Evolutionary conservation across 2,113 vertebrate genomes (phyloP), one percentile per base, ranked within the genome.

Genomic region (Peucedramus taeniatus): DNA sequence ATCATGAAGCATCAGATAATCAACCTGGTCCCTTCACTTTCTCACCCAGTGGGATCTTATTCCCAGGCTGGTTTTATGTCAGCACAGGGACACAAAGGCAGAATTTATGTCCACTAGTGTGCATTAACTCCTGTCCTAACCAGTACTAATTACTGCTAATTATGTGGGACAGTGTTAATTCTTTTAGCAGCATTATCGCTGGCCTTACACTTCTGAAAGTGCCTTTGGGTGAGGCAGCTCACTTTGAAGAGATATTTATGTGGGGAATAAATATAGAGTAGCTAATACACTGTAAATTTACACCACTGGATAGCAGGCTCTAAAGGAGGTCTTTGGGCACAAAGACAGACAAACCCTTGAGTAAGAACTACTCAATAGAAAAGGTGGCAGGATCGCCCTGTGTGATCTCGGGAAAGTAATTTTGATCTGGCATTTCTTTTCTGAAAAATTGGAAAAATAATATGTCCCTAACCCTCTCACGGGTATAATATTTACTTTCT

Each of bases 81-180:
- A 3, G 61, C 69, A 40, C 6, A 0, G 64, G 59, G 87, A 94
- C 47, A 49, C 65, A 77, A 49, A 94, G 65, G 56, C 49, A 89
- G 81, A 89, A 96, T 97, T 96, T 96, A 97, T 27, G 37, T 69
- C 70, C 7, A 3, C 74, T 68, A 56, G 69, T 37, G 74, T 84
- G 93, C 94, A 94, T 94, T 97, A 96, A 95, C 93, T 96, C 87
- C 91, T 93, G 83, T 96, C 81, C 91, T 94, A 95, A 89, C 91
- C 83, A 61, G 89, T 79, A 26, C 89, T 97, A 96, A 97, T 96
- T 96, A 93, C 57, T 0, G 0, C 87, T 94, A 94, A 96, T 97
- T 91, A 97, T 93, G 87, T 94, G 87, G 83, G 93, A 89, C 74
- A 76, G 83, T 95, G 93, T 95, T 94, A 95, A 97, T 97, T 96